Evolutionary conservation across 2,797 vertebrate species (phyloP), one percentile per base, ranked within the genome.

Genomic region (Amniataba percoides): DNA sequence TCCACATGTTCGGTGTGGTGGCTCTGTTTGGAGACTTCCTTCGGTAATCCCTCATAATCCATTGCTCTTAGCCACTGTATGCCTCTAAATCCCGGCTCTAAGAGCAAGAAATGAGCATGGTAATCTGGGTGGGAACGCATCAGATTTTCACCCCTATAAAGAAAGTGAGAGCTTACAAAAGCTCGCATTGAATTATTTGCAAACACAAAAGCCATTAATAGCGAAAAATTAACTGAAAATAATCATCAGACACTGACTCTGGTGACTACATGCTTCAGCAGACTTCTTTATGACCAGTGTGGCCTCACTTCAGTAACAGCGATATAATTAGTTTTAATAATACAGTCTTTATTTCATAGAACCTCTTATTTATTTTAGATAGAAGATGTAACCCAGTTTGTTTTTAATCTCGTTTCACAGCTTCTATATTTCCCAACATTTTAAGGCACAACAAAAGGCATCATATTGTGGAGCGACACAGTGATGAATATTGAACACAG

Each of bases 41-140:
- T 83, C 79, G 39, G 81, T 95, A 95, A 95, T 95, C 94, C 93
- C 65, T 87, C 87, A 85, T 94, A 94, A 95, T 94, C 94, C 92
- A 85, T 85, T 88, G 87, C 93, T 93, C 64, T 94, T 94, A 94
- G 91, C 89, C 91, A 89, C 88, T 93, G 89, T 93, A 77, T 93
- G 92, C 77, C 69, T 90, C 88, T 89, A 93, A 94, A 94, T 94
- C 92, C 88, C 75, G 69, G 86, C 85, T 92, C 83, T 86, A 84
- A 87, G 76, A 89, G 91, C 84, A 89, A 87, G 85, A 91, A 91
- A 92, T 93, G 86, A 94, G 89, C 87, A 80, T 85, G 70, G 66
- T 93, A 93, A 94, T 95, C 91, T 93, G 88, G 83, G 82, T 74
- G 75, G 74, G 73, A 88, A 87, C 69, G 64, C 82, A 83, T 92